Conservation (phyloP, 2,888 invertebrate genomes). For the Galerucella nymphaeae region DNA sequence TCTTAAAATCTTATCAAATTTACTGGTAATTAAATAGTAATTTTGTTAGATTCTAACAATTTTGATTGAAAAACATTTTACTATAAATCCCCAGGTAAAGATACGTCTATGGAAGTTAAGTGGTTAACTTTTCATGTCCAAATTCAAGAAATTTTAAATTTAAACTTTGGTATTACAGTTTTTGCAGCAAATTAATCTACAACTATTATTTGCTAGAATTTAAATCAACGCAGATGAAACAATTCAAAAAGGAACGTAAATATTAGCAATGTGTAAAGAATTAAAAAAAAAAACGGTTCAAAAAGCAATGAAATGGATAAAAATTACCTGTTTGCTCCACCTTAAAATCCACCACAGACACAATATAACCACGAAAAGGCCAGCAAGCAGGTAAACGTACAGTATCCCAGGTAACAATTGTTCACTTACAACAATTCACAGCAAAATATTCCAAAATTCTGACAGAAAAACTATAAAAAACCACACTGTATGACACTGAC, state of each 20-base stretch:
- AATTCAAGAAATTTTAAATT: no score
- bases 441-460: constrained; percentile 8
- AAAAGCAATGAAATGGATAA: neutral
- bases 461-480: neutral
- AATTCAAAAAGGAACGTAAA: neutral
- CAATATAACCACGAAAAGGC: constrained; percentile 6
- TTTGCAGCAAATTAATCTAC: no score
- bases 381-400: neutral
- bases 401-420: constrained; percentile 20
- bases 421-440: constrained; percentile 20
- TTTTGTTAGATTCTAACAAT: no score
- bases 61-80: no score
- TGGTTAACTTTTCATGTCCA: neutral
- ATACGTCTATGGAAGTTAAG: neutral
- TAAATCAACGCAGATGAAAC: neutral
- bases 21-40: no score
- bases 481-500: constrained; percentile 1
- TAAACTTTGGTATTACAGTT: no score
- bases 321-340: neutral
- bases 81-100: neutral
- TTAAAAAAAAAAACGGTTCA: neutral
- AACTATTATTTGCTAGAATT: neutral
- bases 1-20: no score
- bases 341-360: constrained; percentile 5
- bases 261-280: neutral